Conservation (phyloP, 2,888 invertebrate species). For the Oligia strigilis region DNA sequence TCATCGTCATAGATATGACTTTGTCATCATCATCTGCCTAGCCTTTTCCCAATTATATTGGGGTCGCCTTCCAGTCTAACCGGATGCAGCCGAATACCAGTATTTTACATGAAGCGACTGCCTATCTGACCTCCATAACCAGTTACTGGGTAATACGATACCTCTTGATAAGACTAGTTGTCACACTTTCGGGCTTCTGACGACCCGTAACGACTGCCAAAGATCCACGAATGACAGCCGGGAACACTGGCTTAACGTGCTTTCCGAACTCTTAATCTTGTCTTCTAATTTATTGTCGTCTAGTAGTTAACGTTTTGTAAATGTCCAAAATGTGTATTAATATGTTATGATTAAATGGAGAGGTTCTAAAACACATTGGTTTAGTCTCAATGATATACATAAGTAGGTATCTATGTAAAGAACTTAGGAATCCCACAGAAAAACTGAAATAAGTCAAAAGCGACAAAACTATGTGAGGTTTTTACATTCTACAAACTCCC, state of each 20-base stretch:
- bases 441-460: not conserved
- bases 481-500: no score
- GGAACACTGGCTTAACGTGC: not conserved
- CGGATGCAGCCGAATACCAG: no score
- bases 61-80: no score
- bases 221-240: not conserved
- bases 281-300: not conserved
- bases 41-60: no score
- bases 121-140: not conserved
- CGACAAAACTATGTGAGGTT: not conserved
- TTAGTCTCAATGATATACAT: not conserved
- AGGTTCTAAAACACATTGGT: not conserved
- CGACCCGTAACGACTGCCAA: not conserved
- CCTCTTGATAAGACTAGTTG: not conserved
- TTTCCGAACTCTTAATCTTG: no score
- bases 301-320: slow-evolving; percentile 1
- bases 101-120: no score
- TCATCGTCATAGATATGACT: not conserved
- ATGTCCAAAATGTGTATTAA: not conserved
- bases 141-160: not conserved
- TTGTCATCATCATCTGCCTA: no score
- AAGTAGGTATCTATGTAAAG: not conserved
- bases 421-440: not conserved
- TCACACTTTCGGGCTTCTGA: no score
- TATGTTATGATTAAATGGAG: slow-evolving; percentile 1